These are phyloP conservation scores for Polietes domitor DNA, from an alignment of 2,888 invertebrate genomes.

Conservation along the genomic window DNA sequence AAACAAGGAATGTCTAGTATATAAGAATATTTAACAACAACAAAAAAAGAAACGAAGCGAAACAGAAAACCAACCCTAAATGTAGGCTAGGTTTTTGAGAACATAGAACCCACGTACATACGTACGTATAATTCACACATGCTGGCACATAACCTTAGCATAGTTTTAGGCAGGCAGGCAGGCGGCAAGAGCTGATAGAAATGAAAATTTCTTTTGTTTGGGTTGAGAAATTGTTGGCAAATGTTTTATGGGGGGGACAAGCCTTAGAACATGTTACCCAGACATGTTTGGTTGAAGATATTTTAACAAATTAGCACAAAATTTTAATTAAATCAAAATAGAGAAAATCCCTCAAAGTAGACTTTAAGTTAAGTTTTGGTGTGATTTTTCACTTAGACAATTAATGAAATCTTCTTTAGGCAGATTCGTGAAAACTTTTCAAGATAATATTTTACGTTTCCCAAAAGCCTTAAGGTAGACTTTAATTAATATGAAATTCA, in stretches of 20 bases:
- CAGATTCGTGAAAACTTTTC: neutral
- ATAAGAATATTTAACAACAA: neutral
- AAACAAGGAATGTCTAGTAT: neutral
- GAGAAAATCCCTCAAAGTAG: neutral
- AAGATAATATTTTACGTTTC: neutral
- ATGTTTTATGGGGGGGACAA: too few relatives aligned
- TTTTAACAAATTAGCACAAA: neutral
- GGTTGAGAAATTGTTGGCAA: neutral
- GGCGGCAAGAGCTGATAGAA: too few relatives aligned
- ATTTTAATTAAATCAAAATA: conserved; percentile 1
- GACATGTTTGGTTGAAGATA: neutral
- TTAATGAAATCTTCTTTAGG: neutral
- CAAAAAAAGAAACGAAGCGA: neutral
- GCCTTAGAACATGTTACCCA: neutral
- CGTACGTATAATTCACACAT: neutral
- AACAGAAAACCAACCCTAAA: neutral
- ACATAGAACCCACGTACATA: neutral
- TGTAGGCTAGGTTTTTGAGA: neutral
- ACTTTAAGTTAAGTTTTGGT: neutral
- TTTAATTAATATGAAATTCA: neutral
- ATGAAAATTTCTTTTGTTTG: neutral
- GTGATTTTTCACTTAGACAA: neutral
- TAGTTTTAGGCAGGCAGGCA: neutral
- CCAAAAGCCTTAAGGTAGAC: neutral
- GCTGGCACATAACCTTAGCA: neutral